Percentiles rank a stretch among this genome's conserved stretches.
These are phyloP conservation scores for Apantesis nais DNA, from an alignment of 2,888 invertebrate species.

Conservation along the genomic window DNA sequence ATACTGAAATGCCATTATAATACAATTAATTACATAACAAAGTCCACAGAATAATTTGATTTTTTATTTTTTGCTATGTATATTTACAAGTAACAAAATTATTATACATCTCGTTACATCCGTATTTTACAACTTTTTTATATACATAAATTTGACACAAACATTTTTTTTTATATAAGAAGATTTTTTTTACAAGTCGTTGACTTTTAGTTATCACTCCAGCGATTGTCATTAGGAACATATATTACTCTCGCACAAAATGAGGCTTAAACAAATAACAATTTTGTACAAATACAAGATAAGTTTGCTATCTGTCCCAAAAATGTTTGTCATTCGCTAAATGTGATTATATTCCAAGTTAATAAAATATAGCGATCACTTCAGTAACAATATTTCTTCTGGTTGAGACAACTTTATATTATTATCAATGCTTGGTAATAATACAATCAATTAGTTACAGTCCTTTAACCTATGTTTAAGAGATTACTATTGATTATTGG, in stretches of 20 bases:
- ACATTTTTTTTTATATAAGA: background rate
- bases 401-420: background rate
- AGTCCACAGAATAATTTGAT: no score
- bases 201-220: background rate
- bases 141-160: background rate
- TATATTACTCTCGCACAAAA: background rate
- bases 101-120: no score
- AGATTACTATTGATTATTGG: background rate
- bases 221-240: background rate
- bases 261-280: background rate
- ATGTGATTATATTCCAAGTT: background rate
- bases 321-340: background rate
- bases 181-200: background rate
- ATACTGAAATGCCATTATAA: no score
- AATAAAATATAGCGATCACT: background rate
- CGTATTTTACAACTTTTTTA: background rate
- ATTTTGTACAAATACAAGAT: slow-evolving; percentile 22
- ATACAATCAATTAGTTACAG: background rate
- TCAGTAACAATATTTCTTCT: background rate
- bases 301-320: slow-evolving; percentile 12
- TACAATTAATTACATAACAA: no score
- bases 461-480: background rate
- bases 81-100: background rate
- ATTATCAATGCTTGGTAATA: background rate
- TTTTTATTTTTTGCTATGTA: background rate